These are phyloP conservation scores for Drosophila ironensis DNA, from an alignment of 1,140 invertebrate species.

Conservation along the genomic window DNA sequence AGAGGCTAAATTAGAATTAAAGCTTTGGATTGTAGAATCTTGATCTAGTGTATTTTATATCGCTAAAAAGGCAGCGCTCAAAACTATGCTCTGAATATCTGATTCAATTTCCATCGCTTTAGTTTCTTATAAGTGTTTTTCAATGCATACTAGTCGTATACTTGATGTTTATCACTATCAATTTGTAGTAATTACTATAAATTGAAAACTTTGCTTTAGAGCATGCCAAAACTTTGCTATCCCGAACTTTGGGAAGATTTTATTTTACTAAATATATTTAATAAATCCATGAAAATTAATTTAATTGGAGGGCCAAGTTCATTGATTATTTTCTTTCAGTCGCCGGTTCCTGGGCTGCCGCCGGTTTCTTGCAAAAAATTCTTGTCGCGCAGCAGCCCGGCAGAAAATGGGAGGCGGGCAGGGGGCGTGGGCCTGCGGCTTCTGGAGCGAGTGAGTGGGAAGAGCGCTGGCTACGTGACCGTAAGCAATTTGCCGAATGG, in stretches of 20 bases:
- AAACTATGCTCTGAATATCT: too few species aligned
- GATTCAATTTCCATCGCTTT: too few species aligned
- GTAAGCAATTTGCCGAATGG: slow-evolving; percentile 56
- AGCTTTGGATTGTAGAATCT: too few species aligned
- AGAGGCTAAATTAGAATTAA: neutral
- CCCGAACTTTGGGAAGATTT: neutral
- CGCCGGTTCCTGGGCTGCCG: slow-evolving; percentile 22
- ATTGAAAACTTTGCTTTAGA: too few species aligned
- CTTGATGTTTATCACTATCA: neutral
- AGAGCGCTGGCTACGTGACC: slow-evolving; percentile 55
- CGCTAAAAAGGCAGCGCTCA: too few species aligned
- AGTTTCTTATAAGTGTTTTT: too few species aligned
- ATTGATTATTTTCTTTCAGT: slow-evolving; percentile 13
- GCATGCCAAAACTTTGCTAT: too few species aligned
- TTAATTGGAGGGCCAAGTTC: too few species aligned
- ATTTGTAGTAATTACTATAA: neutral
- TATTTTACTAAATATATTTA: neutral
- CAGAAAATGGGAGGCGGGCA: slow-evolving; percentile 29
- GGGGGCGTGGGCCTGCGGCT: neutral
- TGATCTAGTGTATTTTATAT: too few species aligned
- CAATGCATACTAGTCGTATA: neutral
- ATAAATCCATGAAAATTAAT: neutral
- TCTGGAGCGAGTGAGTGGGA: neutral
- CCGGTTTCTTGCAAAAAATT: slow-evolving; percentile 52
- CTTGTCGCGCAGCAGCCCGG: slow-evolving; percentile 55